phyloP scores from a whole-genome alignment of 2,113 vertebrate genomes.

The Tapirus terrestris region DNA sequence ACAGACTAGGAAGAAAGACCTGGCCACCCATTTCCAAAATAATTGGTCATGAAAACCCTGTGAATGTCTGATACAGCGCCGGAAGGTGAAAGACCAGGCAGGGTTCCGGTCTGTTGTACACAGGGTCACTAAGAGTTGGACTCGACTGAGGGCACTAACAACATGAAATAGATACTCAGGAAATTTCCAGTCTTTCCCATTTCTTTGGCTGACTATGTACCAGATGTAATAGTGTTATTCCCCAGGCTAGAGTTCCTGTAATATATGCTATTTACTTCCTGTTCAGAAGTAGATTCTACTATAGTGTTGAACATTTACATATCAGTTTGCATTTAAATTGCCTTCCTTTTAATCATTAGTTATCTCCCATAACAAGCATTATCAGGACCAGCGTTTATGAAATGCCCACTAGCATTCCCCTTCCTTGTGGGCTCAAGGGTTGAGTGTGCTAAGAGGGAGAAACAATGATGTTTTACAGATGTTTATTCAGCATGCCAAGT shows the following conservation, averaged over 20 bases:
- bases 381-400: neutral
- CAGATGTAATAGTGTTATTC: neutral
- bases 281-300: neutral
- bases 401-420: neutral
- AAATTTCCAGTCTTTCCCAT: neutral
- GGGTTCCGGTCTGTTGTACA: no score
- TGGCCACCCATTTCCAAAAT: no score
- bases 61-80: no score
- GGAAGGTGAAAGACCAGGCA: no score
- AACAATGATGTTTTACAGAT: neutral
- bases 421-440: neutral
- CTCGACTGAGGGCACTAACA: no score
- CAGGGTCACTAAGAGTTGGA: no score
- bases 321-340: conserved; percentile 46
- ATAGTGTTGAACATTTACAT: neutral
- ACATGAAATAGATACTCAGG: neutral
- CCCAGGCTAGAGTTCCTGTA: neutral
- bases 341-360: neutral
- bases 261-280: neutral
- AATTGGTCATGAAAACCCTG: no score
- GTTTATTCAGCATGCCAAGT: neutral
- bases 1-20: no score
- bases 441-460: neutral
- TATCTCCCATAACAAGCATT: neutral
- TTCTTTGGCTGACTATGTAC: neutral